A percentile compares a stretch with the other conserved stretches of the same genome.
phyloP scores from a whole-genome alignment of 2,888 invertebrate species.

The Ectemnius continuus region DNA sequence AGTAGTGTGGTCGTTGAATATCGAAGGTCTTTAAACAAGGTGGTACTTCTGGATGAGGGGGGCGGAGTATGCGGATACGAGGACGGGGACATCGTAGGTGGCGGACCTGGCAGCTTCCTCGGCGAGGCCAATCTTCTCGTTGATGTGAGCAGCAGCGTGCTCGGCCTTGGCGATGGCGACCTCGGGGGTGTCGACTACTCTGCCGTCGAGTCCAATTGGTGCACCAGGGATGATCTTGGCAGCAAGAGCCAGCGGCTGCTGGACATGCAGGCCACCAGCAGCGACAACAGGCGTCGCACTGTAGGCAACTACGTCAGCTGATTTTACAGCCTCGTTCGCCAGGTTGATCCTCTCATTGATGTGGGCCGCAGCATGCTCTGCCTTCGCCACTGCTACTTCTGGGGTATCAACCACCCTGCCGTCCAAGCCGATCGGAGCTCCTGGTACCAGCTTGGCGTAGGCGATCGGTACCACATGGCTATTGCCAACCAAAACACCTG shows the following conservation, averaged over 20 bases:
- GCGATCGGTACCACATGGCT: conserved; percentile 35
- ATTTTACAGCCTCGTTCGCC: conserved; percentile 54
- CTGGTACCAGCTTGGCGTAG: conserved; percentile 55
- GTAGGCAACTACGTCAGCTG: conserved; percentile 40
- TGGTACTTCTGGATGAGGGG: conserved; percentile 49
- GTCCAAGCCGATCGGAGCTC: conserved; percentile 71
- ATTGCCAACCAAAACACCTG: conserved; percentile 34
- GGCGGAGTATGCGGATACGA: conserved; percentile 47
- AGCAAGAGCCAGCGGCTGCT: conserved; percentile 10
- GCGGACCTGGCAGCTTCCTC: conserved; percentile 49
- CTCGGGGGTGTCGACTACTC: conserved; percentile 74
- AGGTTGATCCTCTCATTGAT: conserved; percentile 66
- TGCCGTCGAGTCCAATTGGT: conserved; percentile 71
- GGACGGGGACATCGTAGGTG: conserved; percentile 32
- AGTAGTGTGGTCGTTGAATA: not conserved
- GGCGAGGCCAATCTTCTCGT: conserved; percentile 62
- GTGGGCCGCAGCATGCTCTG: conserved; percentile 73
- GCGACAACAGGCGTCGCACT: conserved; percentile 9
- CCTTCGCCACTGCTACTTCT: conserved; percentile 71
- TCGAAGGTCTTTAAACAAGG: conserved; percentile 12
- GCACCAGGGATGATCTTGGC: conserved; percentile 58
- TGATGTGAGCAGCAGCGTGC: conserved; percentile 71
- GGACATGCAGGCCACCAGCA: not conserved
- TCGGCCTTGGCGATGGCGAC: conserved; percentile 71
- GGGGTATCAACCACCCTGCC: conserved; percentile 75